Percentiles rank a stretch among this genome's conserved stretches.
Evolutionary conservation across 2,888 invertebrate species (phyloP).

Genomic region (Nipponacmea schrenckii): DNA sequence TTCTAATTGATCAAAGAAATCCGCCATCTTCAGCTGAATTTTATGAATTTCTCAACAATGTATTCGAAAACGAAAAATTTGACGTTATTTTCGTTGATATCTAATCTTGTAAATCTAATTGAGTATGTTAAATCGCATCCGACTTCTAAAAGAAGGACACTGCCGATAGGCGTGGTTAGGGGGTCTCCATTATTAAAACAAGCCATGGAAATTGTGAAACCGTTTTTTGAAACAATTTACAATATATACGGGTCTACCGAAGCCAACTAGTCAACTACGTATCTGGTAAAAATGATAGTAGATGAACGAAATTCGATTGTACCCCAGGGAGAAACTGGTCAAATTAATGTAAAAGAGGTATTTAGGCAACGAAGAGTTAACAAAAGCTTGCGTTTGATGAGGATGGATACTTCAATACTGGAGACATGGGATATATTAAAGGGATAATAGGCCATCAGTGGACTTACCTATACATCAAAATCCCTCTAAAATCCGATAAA

Average conservation of each 20-base stretch:
- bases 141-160: too few species aligned
- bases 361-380: conserved; percentile 13
- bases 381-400: conserved; percentile 11
- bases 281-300: conserved; percentile 3
- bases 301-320: neutral
- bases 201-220: neutral
- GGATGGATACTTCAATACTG: conserved; percentile 16
- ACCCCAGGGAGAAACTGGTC: neutral
- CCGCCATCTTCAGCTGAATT: too few species aligned
- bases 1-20: too few species aligned
- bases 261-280: too few species aligned
- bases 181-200: neutral
- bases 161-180: neutral
- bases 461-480: too few species aligned
- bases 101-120: too few species aligned
- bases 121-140: too few species aligned
- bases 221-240: neutral
- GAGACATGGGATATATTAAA: conserved; percentile 12
- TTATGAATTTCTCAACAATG: too few species aligned
- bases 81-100: too few species aligned
- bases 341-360: conserved; percentile 16
- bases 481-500: too few species aligned
- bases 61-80: too few species aligned
- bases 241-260: neutral
- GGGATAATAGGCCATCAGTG: too few species aligned